Percentiles rank a stretch among this genome's conserved stretches.
Conservation (phyloP, 1,140 invertebrate genomes). For the Papilio glaucus region DNA sequence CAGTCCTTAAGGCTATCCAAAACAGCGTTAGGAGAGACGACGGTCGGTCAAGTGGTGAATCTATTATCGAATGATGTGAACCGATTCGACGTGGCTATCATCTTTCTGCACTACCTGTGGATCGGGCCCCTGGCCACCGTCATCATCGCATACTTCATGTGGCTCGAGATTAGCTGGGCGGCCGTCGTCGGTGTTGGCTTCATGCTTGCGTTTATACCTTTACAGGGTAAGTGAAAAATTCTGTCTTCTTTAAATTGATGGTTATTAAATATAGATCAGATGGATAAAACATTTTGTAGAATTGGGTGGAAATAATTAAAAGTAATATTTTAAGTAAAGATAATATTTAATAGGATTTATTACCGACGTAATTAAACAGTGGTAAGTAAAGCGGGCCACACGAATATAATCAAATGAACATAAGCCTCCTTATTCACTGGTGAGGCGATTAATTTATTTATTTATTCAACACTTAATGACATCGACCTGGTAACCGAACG, state of each 20-base stretch:
- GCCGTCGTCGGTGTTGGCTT: slow-evolving; percentile 91
- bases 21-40: slow-evolving; percentile 89
- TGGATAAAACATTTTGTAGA: no score
- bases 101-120: slow-evolving; percentile 91
- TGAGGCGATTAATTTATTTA: neutral
- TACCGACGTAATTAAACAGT: slow-evolving; percentile 8
- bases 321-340: neutral
- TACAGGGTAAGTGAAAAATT: slow-evolving; percentile 86
- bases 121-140: slow-evolving; percentile 92
- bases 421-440: neutral
- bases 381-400: slow-evolving; percentile 15
- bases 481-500: neutral
- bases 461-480: neutral
- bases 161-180: slow-evolving; percentile 87
- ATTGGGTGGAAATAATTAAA: no score
- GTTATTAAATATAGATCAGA: no score
- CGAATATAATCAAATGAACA: slow-evolving; percentile 3
- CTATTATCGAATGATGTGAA: slow-evolving; percentile 95
- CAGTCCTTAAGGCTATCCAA: slow-evolving; percentile 87
- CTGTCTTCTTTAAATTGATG: no score
- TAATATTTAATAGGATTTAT: neutral
- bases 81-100: slow-evolving; percentile 87
- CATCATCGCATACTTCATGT: slow-evolving; percentile 91
- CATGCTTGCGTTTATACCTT: slow-evolving; percentile 91
- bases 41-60: slow-evolving; percentile 95